These are phyloP conservation scores for Eupithecia vulgata DNA, from an alignment of 2,888 invertebrate genomes.

Conservation along the genomic window DNA sequence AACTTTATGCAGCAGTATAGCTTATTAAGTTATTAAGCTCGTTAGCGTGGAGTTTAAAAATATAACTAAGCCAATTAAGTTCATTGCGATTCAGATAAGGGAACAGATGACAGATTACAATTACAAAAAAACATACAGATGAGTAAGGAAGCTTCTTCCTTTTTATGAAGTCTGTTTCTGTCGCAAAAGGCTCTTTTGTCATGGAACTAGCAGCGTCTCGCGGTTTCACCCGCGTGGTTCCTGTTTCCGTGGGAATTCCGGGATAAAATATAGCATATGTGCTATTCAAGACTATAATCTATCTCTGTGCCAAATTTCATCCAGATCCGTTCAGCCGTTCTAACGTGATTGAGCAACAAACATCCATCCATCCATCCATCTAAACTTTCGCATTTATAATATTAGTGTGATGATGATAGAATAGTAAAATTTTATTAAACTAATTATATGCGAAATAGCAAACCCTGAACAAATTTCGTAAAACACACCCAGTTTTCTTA, in stretches of 20 bases:
- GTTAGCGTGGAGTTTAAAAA: conserved; percentile 21
- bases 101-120: background rate
- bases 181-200: background rate
- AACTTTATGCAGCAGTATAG: background rate
- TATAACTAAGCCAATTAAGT: conserved; percentile 35
- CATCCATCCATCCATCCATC: no score
- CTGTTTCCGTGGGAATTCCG: no score
- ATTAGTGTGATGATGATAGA: no score
- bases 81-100: conserved; percentile 28
- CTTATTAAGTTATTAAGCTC: conserved; percentile 25
- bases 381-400: no score
- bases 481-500: background rate
- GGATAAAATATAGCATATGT: no score
- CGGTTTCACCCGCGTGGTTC: no score
- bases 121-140: background rate
- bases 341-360: no score
- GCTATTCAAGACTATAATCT: no score
- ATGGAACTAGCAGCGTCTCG: no score
- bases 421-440: background rate
- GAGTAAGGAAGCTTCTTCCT: no score
- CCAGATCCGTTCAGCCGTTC: no score
- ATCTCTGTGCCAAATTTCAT: no score
- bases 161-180: background rate
- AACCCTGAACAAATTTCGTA: background rate
- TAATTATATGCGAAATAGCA: background rate